phyloP scores from a whole-genome alignment of 2,888 invertebrate genomes.

The Ochropleura leucogaster region DNA sequence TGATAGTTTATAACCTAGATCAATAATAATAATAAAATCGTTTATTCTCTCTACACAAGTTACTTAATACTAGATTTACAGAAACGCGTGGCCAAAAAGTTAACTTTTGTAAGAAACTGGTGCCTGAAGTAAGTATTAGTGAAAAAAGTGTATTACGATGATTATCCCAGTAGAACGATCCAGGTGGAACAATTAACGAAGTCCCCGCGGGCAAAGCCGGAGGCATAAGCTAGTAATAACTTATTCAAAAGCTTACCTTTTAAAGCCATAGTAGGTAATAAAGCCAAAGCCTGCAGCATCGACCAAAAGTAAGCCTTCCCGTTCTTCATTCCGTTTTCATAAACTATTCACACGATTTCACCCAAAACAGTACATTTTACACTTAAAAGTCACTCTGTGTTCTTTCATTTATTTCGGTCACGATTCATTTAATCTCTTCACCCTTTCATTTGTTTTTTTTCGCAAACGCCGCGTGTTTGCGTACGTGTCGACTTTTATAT shows the following conservation, averaged over 20 bases:
- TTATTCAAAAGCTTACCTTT: constrained; percentile 78
- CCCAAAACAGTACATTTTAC: constrained; percentile 79
- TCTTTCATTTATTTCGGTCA: constrained; percentile 67
- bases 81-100: no score
- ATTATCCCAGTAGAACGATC: no score
- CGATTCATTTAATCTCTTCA: constrained; percentile 58
- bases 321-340: constrained; percentile 83
- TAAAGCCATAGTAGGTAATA: constrained; percentile 86
- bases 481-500: constrained; percentile 44
- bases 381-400: constrained; percentile 52
- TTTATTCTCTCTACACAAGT: no score
- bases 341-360: constrained; percentile 74
- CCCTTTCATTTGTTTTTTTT: constrained; percentile 43
- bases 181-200: no score
- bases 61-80: no score
- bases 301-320: constrained; percentile 85
- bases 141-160: no score
- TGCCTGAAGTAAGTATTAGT: no score
- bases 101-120: no score
- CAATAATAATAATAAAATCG: no score
- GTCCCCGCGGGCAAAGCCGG: no score
- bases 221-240: background rate
- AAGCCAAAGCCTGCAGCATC: constrained; percentile 85
- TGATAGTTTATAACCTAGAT: no score
- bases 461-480: constrained; percentile 26